A percentile compares a stretch with the other conserved stretches of the same genome.
phyloP scores from a whole-genome alignment of 2,888 invertebrate genomes.

The Carterocephalus palaemon region DNA sequence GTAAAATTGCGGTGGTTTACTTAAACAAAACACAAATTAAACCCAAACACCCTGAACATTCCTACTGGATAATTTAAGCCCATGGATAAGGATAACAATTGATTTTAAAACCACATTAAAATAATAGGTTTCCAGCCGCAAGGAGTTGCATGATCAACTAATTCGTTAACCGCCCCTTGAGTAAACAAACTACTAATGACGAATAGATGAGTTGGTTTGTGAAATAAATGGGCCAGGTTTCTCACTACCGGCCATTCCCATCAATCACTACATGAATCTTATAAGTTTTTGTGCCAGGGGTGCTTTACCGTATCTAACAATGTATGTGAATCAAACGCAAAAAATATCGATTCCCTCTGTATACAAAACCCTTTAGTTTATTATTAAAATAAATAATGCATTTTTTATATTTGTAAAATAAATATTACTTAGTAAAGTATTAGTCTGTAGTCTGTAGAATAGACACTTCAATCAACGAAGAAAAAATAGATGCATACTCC shows the following conservation, averaged over 20 bases:
- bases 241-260: constrained; percentile 50
- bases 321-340: background rate
- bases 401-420: too few species aligned
- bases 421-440: too few species aligned
- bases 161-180: constrained; percentile 33
- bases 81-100: constrained; percentile 20
- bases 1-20: too few species aligned
- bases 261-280: constrained; percentile 49
- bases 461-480: too few species aligned
- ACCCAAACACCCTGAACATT: constrained; percentile 9
- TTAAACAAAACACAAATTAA: background rate
- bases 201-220: constrained; percentile 39
- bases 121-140: constrained; percentile 17
- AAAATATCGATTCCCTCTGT: too few species aligned
- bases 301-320: constrained; percentile 5
- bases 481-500: too few species aligned
- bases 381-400: too few species aligned
- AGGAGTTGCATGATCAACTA: constrained; percentile 11
- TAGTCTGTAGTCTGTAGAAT: too few species aligned
- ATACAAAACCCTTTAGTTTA: background rate
- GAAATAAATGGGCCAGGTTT: constrained; percentile 51
- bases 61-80: constrained; percentile 12
- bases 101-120: constrained; percentile 23
- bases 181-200: constrained; percentile 54
- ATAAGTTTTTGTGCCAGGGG: constrained; percentile 13